Evolutionary conservation across 2,797 vertebrate species (phyloP), one percentile per base, ranked within the genome.

Genomic region (Cuculus canorus): DNA sequence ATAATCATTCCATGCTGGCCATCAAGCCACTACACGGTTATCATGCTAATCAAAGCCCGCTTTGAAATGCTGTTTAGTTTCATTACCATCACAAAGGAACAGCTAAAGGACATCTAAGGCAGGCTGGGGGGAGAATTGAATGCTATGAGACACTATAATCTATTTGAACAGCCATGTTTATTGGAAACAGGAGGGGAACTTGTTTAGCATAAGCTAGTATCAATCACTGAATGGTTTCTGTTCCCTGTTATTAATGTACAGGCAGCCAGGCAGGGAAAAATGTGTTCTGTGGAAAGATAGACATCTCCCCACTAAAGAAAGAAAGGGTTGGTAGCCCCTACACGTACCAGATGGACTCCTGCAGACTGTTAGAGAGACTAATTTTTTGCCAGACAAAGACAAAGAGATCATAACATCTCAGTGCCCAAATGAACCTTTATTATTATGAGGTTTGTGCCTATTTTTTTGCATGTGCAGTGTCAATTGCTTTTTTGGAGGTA

Each of bases 81-180:
- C 87, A 95, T 96, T 96, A 97, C 35, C 96, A 96, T 97, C 85
- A 96, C 87, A 97, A 96, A 95, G 72, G 27, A 93, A 45, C 88
- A 94, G 76, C 92, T 93, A 97, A 93, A 96, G 93, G 84, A 94
- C 84, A 91, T 92, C 72, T 91, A 91, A 94, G 66, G 86, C 86
- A 41, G 86, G 66, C 80, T 76, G 10, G 2, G 69, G 47, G 30
- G 54, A 33, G 57, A 52, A 92, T 19, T 61, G 79, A 93, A 92
- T 28, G 43, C 63, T 88, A 82, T 61, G 95, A 91, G 92, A 93
- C 89, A 88, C 82, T 93, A 82, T 95, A 95, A 95, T 96, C 92
- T 94, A 66, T 93, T 94, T 91, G 91, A 96, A 96, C 91, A 95
- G 82, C 84, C 86, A 77, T 91, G 87, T 91, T 91, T 96, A 95